Evolutionary conservation across 92 coral and sea anemone genomes (phyloP).

Genomic region (Desmophyllum pertusum): DNA sequence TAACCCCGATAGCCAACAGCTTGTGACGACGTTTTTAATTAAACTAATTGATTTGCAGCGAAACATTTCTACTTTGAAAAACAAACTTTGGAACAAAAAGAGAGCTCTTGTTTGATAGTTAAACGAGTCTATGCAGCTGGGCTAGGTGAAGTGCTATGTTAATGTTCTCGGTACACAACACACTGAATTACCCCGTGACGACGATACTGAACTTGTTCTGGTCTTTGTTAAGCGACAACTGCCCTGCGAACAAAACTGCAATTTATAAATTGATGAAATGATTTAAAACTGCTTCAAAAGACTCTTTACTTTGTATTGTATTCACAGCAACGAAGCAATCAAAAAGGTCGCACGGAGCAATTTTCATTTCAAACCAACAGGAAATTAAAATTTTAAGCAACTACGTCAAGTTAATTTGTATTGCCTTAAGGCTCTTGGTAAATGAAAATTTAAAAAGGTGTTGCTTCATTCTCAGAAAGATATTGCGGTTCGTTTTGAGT

Average conservation of each 20-base stretch:
- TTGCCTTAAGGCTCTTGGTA: constrained; percentile 21
- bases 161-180: background rate
- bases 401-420: constrained; percentile 22
- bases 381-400: constrained; percentile 28
- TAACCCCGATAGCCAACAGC: background rate
- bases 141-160: background rate
- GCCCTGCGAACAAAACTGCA: background rate
- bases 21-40: constrained; percentile 1
- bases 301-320: background rate
- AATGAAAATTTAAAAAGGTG: background rate
- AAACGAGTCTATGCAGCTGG: constrained; percentile 16
- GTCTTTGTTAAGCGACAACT: background rate
- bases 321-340: background rate
- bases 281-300: background rate
- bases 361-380: constrained; percentile 7
- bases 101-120: constrained; percentile 12
- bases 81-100: constrained; percentile 7
- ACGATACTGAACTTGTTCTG: background rate
- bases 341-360: background rate
- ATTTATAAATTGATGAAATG: background rate
- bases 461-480: background rate
- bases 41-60: constrained; percentile 13
- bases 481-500: background rate
- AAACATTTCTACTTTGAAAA: constrained; percentile 13
- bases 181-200: background rate